Percentiles rank a stretch among this genome's conserved stretches.
These are phyloP conservation scores for Chelon auratus DNA, from an alignment of 2,797 vertebrate genomes.

Conservation along the genomic window DNA sequence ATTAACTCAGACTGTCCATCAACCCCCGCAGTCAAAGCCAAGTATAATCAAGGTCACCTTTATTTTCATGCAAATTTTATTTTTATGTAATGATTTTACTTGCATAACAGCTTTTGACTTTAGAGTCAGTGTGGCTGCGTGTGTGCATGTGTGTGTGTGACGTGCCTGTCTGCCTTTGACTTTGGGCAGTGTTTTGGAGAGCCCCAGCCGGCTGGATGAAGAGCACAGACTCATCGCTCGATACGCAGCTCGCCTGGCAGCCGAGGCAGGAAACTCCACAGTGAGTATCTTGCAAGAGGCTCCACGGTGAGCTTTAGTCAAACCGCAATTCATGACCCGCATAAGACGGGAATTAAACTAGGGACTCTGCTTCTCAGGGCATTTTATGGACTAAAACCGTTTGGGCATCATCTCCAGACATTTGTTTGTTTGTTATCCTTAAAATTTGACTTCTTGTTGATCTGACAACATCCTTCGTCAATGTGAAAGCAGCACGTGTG, in stretches of 20 bases:
- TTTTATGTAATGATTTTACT: slow-evolving; percentile 34
- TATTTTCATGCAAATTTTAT: slow-evolving; percentile 10
- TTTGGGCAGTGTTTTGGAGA: slow-evolving; percentile 90
- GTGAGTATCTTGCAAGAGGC: slow-evolving; percentile 82
- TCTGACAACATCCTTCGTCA: too few relatives aligned
- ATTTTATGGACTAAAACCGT: too few relatives aligned
- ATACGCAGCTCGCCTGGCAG: slow-evolving; percentile 94
- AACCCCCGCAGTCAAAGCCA: slow-evolving; percentile 30
- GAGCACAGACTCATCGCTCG: slow-evolving; percentile 97
- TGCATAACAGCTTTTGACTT: slow-evolving; percentile 34
- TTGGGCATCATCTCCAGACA: too few relatives aligned
- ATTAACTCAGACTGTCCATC: slow-evolving; percentile 44
- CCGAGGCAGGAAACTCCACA: slow-evolving; percentile 91
- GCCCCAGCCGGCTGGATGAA: slow-evolving; percentile 94
- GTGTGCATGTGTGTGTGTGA: slow-evolving; percentile 51
- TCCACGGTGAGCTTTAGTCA: slow-evolving; percentile 28
- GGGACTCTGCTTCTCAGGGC: too few relatives aligned
- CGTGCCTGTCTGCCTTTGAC: slow-evolving; percentile 54
- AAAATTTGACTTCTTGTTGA: too few relatives aligned
- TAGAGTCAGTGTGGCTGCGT: slow-evolving; percentile 25
- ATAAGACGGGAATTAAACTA: too few relatives aligned
- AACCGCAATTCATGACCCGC: slow-evolving; percentile 23
- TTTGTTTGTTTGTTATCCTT: too few relatives aligned
- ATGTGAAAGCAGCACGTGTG: too few relatives aligned
- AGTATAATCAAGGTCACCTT: slow-evolving; percentile 43